Percentiles rank a stretch among this genome's conserved stretches.
Conservation (phyloP, 2,888 invertebrate species). For the Latheticus oryzae region DNA sequence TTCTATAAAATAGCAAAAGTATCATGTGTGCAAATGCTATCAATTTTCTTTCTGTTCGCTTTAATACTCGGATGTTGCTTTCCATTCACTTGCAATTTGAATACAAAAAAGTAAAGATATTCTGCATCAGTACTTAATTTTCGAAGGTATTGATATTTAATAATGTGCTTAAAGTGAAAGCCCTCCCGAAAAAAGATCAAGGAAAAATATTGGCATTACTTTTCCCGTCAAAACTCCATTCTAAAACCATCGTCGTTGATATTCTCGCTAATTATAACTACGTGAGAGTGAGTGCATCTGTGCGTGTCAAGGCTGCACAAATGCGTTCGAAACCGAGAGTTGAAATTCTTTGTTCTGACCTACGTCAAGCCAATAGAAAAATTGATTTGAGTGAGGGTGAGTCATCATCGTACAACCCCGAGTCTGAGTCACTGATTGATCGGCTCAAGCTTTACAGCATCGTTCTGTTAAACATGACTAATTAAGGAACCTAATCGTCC, state of each 20-base stretch:
- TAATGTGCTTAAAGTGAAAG: slow-evolving; percentile 27
- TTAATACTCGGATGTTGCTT: slow-evolving; percentile 6
- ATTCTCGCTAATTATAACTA: slow-evolving; percentile 29
- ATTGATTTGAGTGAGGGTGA: slow-evolving; percentile 19
- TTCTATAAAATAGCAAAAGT: no score
- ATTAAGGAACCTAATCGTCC: slow-evolving; percentile 29
- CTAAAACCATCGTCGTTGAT: slow-evolving; percentile 10
- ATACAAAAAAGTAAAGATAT: slow-evolving; percentile 22
- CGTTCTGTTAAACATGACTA: slow-evolving; percentile 28
- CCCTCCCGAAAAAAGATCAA: slow-evolving; percentile 40
- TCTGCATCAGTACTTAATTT: slow-evolving; percentile 18
- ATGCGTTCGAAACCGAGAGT: slow-evolving; percentile 31
- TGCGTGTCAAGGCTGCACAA: slow-evolving; percentile 37
- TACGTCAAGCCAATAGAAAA: slow-evolving; percentile 23
- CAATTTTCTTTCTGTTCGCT: no score
- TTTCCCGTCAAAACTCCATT: slow-evolving; percentile 1
- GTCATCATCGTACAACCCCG: slow-evolving; percentile 19
- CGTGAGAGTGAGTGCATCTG: slow-evolving; percentile 36
- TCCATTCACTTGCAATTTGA: slow-evolving; percentile 23
- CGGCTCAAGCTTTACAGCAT: slow-evolving; percentile 26
- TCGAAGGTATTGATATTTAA: slow-evolving; percentile 21
- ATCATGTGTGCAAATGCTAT: no score
- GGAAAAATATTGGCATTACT: slow-evolving; percentile 37
- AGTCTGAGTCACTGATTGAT: slow-evolving; percentile 35
- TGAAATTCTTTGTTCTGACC: slow-evolving; percentile 20